Evolutionary conservation across 1,140 invertebrate species (phyloP).

Genomic region (Carcinoscorpius rotundicauda): DNA sequence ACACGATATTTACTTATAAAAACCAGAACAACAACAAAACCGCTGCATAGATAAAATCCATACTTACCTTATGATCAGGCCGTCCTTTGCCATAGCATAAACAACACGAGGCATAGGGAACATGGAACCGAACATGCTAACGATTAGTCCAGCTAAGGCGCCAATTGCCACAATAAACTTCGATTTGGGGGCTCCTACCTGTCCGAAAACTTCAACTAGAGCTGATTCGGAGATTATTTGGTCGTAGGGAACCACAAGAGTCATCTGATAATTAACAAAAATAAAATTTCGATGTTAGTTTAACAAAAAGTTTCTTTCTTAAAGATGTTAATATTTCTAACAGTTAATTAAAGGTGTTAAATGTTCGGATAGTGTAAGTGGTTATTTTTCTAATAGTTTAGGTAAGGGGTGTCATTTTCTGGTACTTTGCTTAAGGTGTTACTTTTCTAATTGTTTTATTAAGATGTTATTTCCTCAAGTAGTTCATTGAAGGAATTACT

Average conservation of each 20-base stretch:
- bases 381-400: no score
- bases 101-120: slow-evolving; percentile 90
- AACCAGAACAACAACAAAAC: no score
- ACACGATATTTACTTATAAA: no score
- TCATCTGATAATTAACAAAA: slow-evolving; percentile 32
- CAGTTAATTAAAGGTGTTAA: no score
- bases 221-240: slow-evolving; percentile 71
- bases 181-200: slow-evolving; percentile 62
- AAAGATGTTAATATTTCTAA: no score
- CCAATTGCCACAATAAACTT: slow-evolving; percentile 82
- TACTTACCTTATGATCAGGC: slow-evolving; percentile 66
- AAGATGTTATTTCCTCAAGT: no score
- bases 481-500: no score
- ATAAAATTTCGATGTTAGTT: not conserved
- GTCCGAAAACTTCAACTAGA: slow-evolving; percentile 80
- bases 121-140: slow-evolving; percentile 88
- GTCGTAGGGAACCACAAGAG: slow-evolving; percentile 59
- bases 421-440: no score
- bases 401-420: no score
- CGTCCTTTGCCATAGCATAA: slow-evolving; percentile 88
- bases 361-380: no score
- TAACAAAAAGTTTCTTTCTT: no score
- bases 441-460: no score
- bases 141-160: slow-evolving; percentile 74
- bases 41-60: slow-evolving; percentile 2